phyloP scores from a whole-genome alignment of 1,140 invertebrate genomes.

The Oedothorax gibbosus region DNA sequence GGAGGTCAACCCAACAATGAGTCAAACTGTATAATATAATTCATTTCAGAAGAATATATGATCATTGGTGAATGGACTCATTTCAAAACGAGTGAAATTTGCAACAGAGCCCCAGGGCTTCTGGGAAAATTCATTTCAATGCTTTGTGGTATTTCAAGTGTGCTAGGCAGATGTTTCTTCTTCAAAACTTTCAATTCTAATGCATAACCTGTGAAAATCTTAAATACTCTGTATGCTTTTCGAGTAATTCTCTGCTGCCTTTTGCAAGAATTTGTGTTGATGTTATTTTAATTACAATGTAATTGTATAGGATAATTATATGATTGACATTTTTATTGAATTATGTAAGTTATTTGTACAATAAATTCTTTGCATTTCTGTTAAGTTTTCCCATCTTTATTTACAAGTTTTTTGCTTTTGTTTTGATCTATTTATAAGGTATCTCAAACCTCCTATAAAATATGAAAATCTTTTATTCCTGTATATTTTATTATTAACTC shows the following conservation, averaged over 20 bases:
- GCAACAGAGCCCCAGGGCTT: not conserved
- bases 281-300: not conserved
- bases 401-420: not conserved
- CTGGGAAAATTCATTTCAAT: constrained; percentile 20
- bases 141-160: constrained; percentile 21
- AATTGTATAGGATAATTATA: constrained; percentile 18
- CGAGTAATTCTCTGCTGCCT: constrained; percentile 6
- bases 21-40: constrained; percentile 47
- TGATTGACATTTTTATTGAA: constrained; percentile 12
- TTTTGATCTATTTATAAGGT: not conserved
- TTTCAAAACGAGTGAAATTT: constrained; percentile 16
- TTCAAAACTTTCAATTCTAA: constrained; percentile 18
- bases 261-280: constrained; percentile 12
- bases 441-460: too few relatives aligned
- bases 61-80: constrained; percentile 20
- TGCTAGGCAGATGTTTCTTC: constrained; percentile 17
- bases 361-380: constrained; percentile 51
- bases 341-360: constrained; percentile 54
- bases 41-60: constrained; percentile 34
- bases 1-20: not conserved
- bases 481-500: too few relatives aligned
- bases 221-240: constrained; percentile 2
- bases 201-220: not conserved
- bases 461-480: too few relatives aligned
- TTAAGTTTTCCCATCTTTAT: not conserved